phyloP scores from a whole-genome alignment of 2,888 invertebrate genomes.

The Drosophila multiciliata region DNA sequence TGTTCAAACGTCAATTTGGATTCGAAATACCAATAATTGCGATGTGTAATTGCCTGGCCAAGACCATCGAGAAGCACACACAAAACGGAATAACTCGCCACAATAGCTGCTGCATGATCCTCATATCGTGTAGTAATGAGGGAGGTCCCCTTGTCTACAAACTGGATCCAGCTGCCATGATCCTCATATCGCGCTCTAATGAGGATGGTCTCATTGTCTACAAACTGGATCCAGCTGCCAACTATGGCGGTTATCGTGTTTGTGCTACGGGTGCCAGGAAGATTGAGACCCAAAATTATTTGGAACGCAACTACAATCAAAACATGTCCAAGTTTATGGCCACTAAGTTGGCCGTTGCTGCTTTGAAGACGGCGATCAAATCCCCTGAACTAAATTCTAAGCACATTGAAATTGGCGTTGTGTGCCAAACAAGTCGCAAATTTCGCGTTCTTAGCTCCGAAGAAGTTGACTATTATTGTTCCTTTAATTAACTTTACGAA shows the following conservation, averaged over 20 bases:
- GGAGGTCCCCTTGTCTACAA: not conserved
- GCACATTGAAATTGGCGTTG: not conserved
- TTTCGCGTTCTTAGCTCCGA: not conserved
- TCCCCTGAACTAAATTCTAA: not conserved
- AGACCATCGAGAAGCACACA: not conserved
- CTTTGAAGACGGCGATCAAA: not conserved
- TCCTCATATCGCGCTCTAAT: not conserved
- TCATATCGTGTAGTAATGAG: not conserved
- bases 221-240: not conserved
- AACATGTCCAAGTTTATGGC: not conserved
- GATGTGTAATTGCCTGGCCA: not conserved
- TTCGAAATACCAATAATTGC: not conserved
- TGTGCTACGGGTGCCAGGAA: not conserved
- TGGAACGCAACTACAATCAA: not conserved
- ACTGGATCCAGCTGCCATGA: not conserved
- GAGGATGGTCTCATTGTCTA: not conserved
- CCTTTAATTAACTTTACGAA: not conserved
- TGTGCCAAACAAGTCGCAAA: not conserved
- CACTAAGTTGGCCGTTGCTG: not conserved
- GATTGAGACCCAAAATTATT: not conserved
- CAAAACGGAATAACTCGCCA: not conserved
- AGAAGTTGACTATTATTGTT: not conserved
- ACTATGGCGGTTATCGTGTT: not conserved
- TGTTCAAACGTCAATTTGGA: fast-evolving
- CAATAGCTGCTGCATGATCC: not conserved